Conservation (phyloP, 2,113 vertebrate species). For the Dipodomys merriami region DNA sequence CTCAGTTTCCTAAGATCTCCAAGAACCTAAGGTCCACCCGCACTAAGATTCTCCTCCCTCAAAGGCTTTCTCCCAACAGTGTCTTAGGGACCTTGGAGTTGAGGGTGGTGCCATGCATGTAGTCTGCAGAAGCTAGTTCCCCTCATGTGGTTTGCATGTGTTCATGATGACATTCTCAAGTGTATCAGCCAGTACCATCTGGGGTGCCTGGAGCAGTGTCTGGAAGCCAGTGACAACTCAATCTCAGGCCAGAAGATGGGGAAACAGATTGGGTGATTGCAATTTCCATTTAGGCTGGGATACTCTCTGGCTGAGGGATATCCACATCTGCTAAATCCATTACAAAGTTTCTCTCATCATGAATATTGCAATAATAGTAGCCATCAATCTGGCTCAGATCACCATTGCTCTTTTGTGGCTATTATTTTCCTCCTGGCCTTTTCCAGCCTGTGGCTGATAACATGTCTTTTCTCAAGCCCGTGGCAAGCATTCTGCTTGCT, state of each 20-base stretch:
- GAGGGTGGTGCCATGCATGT: background rate
- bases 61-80: background rate
- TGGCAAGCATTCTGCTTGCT: background rate
- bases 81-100: background rate
- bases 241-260: slow-evolving; percentile 83
- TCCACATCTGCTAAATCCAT: slow-evolving; percentile 86
- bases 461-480: background rate
- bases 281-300: slow-evolving; percentile 75
- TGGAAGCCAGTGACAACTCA: slow-evolving; percentile 86
- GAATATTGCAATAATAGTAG: slow-evolving; percentile 82
- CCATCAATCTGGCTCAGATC: slow-evolving; percentile 82
- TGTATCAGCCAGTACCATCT: slow-evolving; percentile 86
- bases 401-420: slow-evolving; percentile 74
- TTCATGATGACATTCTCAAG: slow-evolving; percentile 78
- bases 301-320: slow-evolving; percentile 67
- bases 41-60: background rate
- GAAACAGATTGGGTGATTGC: slow-evolving; percentile 84
- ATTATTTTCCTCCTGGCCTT: slow-evolving; percentile 57
- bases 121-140: slow-evolving; percentile 65
- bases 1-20: slow-evolving; percentile 40
- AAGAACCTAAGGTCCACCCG: background rate
- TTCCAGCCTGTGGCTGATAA: slow-evolving; percentile 65
- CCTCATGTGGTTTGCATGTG: slow-evolving; percentile 85
- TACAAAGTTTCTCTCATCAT: slow-evolving; percentile 75
- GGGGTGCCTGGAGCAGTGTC: slow-evolving; percentile 84